Evolutionary conservation across 1,140 invertebrate species (phyloP), one percentile per base, ranked within the genome.

Genomic region (Marisa cornuarietis): DNA sequence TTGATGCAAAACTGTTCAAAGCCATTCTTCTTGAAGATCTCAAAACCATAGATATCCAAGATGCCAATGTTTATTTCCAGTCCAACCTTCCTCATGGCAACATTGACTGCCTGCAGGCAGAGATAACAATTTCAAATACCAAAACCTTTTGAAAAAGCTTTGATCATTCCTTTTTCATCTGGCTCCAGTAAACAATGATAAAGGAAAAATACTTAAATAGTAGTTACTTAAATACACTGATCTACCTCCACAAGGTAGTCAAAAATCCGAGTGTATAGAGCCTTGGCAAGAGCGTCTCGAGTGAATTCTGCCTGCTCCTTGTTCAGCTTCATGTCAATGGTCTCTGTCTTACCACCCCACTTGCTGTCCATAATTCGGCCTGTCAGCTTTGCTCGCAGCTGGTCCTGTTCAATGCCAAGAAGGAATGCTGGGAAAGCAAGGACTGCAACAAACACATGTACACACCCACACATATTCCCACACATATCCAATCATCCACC

Each of bases 1-100:
- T 99, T 98, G 79, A 98, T 99, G 92, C 96, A 98, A 88, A 98
- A 96, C 90, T 96, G 91, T 88, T 96, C 95, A 91, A 97, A 97
- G 76, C 91, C 94, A 88, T 94, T 94, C 84, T 92, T 91, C 65
- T 92, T 89, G 85, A 94, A 94, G 73, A 94, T 94, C 88, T 94
- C 94, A 88, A 94, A 94, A 11, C 94, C 94, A 86, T 94, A 94
- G 85, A 94, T 94, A 84, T 94, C 94, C 77, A 94, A 85, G 85
- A 94, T 94, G 42, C 94, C 94, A 71, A 94, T 88, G 77, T 90
- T 89, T 52, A 93, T 90, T 20, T 92, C 92, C 58, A 92, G 90
- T 16, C 87, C 81, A 16, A 91, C 90, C 13, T 92, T 93, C 79
- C 91, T 91, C 94, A 95, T 94, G 7, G 94, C 94, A 81, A 88